phyloP scores from a whole-genome alignment of 2,888 invertebrate species.

The Cryptocephalus primarius region DNA sequence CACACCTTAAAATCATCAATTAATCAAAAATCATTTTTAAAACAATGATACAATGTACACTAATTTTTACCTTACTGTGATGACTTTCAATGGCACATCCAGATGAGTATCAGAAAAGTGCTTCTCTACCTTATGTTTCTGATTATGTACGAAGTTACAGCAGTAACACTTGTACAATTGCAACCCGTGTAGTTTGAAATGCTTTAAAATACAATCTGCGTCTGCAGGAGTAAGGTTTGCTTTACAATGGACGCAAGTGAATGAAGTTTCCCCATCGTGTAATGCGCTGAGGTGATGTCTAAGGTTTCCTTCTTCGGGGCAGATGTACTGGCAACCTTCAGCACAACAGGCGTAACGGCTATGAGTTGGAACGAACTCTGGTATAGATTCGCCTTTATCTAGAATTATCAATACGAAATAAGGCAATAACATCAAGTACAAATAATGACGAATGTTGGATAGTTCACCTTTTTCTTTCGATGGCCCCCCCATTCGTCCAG shows the following conservation, averaged over 20 bases:
- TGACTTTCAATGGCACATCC: constrained; percentile 38
- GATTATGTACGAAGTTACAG: constrained; percentile 57
- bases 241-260: constrained; percentile 61
- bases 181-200: constrained; percentile 65
- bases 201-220: constrained; percentile 43
- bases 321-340: constrained; percentile 56
- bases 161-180: constrained; percentile 60
- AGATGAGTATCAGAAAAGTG: constrained; percentile 54
- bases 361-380: constrained; percentile 22
- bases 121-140: constrained; percentile 50
- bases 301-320: constrained; percentile 60
- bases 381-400: constrained; percentile 18
- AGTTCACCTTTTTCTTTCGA: constrained; percentile 15
- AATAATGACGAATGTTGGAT: background rate
- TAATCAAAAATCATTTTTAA: too few species aligned
- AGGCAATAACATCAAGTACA: background rate
- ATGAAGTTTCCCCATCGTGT: constrained; percentile 45
- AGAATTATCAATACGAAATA: background rate
- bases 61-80: constrained; percentile 34
- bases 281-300: constrained; percentile 61
- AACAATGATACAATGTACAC: too few species aligned
- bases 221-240: constrained; percentile 38
- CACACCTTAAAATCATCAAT: too few species aligned
- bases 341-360: constrained; percentile 61
- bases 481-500: constrained; percentile 33